Base-by-base conservation (phyloP, 2,113 vertebrate species). In the Cygnus buccinator region DNA sequence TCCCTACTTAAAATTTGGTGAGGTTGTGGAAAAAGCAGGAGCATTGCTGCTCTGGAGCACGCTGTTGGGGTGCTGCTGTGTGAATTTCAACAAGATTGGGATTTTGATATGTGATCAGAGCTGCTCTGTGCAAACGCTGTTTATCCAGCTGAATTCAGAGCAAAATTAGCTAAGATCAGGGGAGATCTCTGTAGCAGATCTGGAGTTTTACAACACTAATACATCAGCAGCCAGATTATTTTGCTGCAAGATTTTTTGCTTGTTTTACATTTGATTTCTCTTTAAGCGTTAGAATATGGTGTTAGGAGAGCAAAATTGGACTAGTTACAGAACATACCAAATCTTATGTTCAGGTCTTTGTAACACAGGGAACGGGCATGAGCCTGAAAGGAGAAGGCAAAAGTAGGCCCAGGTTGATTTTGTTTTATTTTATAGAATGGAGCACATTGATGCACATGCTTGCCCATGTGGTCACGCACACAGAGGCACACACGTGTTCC, bases 331-430 rank as follows among this genome's bases (percentile, higher is more conserved):
- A 14, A 50, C 52, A n/a, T 4, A 75, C 13, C 22, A 84, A 79
- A 82, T 89, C 48, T 57, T 87, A 21, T 63, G 90, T 94, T 89
- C 31, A 37, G 54, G 54, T 77, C 23, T 83, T 95, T 85, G 57
- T 89, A 65, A 33, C 59, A 48, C 2, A 21, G 37, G 55, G 46
- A 59, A 7, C 23, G 66, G 26, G 2, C 28, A 59, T 5, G 4
- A 94, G 11, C 37, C 59, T 93, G 46, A 74, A 76, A 70, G 70
- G 11, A 31, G 57, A 78, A 55, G 16, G 57, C 68, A 81, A 46
- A 80, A 77, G 50, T 46, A 90, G 26, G 75, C 2, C 15, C 16
- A 8, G 20, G 22, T 14, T 85, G 20, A 57, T 50, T 63, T 63
- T 39, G 19, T 39, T 74, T 48, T 58, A 4, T 6, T 90, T 90